Conservation (phyloP, 2,797 vertebrate species). For the Acanthurus lineatus region DNA sequence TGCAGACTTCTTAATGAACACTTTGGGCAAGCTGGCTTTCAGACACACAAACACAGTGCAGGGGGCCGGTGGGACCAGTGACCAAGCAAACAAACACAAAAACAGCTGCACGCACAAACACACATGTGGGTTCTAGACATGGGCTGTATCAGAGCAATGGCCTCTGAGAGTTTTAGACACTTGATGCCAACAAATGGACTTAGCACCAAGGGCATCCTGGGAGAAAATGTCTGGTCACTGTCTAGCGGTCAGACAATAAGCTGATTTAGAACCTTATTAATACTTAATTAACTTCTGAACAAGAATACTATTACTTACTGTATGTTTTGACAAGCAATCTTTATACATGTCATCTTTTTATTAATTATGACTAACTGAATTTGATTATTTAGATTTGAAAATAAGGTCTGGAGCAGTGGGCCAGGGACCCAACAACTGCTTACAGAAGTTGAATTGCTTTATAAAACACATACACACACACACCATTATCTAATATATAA, state of each 20-base stretch:
- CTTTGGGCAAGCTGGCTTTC: conserved; percentile 69
- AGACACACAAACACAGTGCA: conserved; percentile 61
- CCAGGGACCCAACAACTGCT: too few species aligned
- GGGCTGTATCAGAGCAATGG: conserved; percentile 1
- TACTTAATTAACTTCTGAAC: conserved; percentile 6
- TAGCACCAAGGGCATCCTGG: background rate
- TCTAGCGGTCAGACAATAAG: conserved; percentile 3
- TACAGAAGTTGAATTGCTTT: too few species aligned
- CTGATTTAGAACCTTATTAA: conserved; percentile 36
- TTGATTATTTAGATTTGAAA: too few species aligned
- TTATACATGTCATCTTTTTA: too few species aligned
- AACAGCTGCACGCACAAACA: conserved; percentile 19
- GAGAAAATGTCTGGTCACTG: conserved; percentile 15
- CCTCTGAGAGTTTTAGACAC: conserved; percentile 4
- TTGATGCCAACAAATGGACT: conserved; percentile 22
- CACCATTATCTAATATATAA: too few species aligned
- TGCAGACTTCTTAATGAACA: conserved; percentile 79
- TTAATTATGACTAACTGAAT: too few species aligned
- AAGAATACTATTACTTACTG: background rate
- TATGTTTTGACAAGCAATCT: background rate
- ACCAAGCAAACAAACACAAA: conserved; percentile 42
- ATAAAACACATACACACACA: too few species aligned
- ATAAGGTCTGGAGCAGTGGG: too few species aligned
- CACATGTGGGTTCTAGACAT: background rate
- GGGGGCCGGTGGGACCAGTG: conserved; percentile 47